phyloP scores from a whole-genome alignment of 2,113 vertebrate species.

The Aix galericulata region DNA sequence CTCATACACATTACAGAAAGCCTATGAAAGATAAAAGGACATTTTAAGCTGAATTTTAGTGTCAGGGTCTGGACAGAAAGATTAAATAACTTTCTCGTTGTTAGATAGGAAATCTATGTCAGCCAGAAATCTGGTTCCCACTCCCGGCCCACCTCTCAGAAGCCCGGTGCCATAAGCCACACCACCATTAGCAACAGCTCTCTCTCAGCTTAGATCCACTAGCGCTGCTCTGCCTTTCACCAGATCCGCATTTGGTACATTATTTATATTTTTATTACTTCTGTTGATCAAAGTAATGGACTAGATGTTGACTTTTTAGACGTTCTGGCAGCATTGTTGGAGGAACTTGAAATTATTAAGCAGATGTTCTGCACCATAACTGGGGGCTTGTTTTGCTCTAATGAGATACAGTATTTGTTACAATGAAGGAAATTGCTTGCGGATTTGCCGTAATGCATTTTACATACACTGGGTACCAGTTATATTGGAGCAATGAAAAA shows the following conservation, averaged over 20 bases:
- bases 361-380: constrained; percentile 67
- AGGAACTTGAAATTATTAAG: constrained; percentile 68
- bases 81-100: not conserved
- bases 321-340: constrained; percentile 40
- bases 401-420: constrained; percentile 68
- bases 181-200: fast-evolving
- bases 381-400: constrained; percentile 53
- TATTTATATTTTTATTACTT: not conserved
- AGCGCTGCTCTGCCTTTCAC: not conserved
- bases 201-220: not conserved
- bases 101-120: not conserved
- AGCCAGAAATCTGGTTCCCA: not conserved
- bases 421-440: constrained; percentile 60
- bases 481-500: constrained; percentile 52
- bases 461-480: constrained; percentile 38
- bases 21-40: not conserved
- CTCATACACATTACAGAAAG: not conserved
- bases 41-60: not conserved
- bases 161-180: not conserved
- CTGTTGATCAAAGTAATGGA: constrained; percentile 15
- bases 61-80: not conserved
- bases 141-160: not conserved
- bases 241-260: not conserved
- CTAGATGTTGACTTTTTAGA: constrained; percentile 23
- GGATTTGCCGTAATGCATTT: constrained; percentile 72